These are phyloP conservation scores for Allobates femoralis DNA, from an alignment of 2,797 vertebrate genomes.

Conservation along the genomic window DNA sequence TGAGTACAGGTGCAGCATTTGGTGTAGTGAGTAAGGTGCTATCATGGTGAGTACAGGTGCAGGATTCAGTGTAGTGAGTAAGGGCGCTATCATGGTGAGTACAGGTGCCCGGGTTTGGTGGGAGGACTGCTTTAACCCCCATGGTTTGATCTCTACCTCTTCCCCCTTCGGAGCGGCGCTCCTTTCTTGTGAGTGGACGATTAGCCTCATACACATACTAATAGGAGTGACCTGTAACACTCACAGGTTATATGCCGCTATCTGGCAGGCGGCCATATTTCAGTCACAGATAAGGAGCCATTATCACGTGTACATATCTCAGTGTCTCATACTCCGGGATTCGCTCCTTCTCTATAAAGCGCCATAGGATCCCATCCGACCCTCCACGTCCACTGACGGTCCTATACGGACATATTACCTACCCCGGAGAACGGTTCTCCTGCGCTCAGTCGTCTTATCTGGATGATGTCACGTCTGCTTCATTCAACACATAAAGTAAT, in stretches of 20 bases:
- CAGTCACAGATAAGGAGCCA: slow-evolving; percentile 19
- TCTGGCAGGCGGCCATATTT: slow-evolving; percentile 19
- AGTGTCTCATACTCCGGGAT: background rate
- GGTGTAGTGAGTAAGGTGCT: background rate
- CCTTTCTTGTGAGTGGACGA: background rate
- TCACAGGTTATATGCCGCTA: background rate
- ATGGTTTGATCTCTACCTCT: no score
- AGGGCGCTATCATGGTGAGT: no score
- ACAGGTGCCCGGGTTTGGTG: no score
- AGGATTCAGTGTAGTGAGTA: background rate
- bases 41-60: background rate
- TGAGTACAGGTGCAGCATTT: background rate
- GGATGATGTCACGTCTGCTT: background rate
- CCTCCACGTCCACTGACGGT: background rate
- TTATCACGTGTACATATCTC: slow-evolving; percentile 4
- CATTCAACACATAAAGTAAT: background rate
- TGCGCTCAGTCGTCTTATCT: background rate
- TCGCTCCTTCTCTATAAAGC: background rate
- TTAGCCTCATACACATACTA: background rate
- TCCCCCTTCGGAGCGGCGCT: no score
- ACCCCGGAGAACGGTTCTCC: slow-evolving; percentile 1
- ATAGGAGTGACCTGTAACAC: slow-evolving; percentile 8
- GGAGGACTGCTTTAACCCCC: no score
- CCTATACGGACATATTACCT: background rate
- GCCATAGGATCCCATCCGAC: background rate